Conservation (phyloP, 2,113 vertebrate genomes). For the Limanda limanda region DNA sequence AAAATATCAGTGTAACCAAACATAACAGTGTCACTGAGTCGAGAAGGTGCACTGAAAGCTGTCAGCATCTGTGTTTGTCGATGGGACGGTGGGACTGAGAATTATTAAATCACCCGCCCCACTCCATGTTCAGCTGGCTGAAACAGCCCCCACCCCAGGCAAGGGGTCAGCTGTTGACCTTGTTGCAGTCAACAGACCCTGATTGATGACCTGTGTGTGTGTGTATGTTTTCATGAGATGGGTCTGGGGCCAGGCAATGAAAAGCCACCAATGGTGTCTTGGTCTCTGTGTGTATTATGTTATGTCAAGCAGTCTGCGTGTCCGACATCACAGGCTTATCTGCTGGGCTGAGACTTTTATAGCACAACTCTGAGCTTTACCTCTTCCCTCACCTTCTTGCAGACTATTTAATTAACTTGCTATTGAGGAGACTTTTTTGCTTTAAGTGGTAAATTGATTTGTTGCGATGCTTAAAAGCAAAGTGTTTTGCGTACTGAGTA, state of each 20-base stretch:
- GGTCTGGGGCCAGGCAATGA: conserved; percentile 20
- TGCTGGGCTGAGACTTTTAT: conserved; percentile 30
- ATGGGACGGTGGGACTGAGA: background rate
- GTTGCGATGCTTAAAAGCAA: background rate
- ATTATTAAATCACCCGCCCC: conserved; percentile 5
- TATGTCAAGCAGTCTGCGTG: conserved; percentile 50
- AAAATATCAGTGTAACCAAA: background rate
- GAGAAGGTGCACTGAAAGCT: too few species aligned
- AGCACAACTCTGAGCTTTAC: conserved; percentile 14
- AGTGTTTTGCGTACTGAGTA: too few species aligned
- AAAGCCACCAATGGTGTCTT: conserved; percentile 21
- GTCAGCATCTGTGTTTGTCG: background rate
- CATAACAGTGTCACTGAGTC: background rate
- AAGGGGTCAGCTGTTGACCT: conserved; percentile 54
- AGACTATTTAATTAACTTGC: conserved; percentile 13
- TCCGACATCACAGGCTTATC: conserved; percentile 41
- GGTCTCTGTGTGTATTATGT: conserved; percentile 50
- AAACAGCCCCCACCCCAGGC: conserved; percentile 21
- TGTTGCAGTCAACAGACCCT: conserved; percentile 46
- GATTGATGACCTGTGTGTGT: conserved; percentile 36
- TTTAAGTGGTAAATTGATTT: conserved; percentile 11
- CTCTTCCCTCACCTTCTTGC: conserved; percentile 7
- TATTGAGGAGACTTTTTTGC: conserved; percentile 3
- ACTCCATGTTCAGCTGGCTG: conserved; percentile 44
- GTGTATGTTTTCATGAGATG: conserved; percentile 4